Base-by-base conservation (phyloP, 2,888 invertebrate species). In the Arrhopalites spinosus region DNA sequence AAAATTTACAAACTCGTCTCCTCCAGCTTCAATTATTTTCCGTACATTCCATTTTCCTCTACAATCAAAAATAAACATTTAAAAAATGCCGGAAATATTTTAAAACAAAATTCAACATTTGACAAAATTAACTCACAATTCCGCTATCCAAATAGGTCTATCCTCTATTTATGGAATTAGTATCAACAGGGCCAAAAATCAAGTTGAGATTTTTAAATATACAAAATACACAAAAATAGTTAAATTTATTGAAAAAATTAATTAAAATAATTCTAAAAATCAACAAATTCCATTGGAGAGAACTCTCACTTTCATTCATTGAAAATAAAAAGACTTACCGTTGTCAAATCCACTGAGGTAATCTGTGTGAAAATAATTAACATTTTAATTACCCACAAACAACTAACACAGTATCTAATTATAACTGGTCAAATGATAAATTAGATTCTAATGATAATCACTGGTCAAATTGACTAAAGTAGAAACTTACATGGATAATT, bases 41-140 rank as follows among this genome's bases (percentile, higher is more conserved):
- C 75, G 50, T 1, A 72, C n/a, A 43, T 75, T 70, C 75, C 75
- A 75, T 70, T 63, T 75, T 2, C 75, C 75, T 64, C 74, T 15
- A 59, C 68, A 23, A 68, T 61, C 74, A 68, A 68, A 45, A 68
- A 68, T 68, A 59, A 2, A 50, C n/a, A 53, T 7, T 5, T 7
- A 36, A 43, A 36, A 11, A 36, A 36, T 36, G 11, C 11, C 5
- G 36, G 36, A 7, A 36, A 36, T 36, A 7, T 36, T 50, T 53
- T 15, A 69, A 27, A 69, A 23, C 50, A 17, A 30, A 36, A 36
- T 36, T 36, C n/a, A 59, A 59, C 20, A 23, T 30, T 67, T 27
- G 23, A 53, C 23, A 20, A 53, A 8, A 15, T n/a, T 3, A 15
- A 53, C 23, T 53, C 15, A 20, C 23, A 59, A 15, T 27, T 59